Evolutionary conservation across 2,888 invertebrate genomes (phyloP), one percentile per base, ranked within the genome.

Genomic region (Drosophila mimica): DNA sequence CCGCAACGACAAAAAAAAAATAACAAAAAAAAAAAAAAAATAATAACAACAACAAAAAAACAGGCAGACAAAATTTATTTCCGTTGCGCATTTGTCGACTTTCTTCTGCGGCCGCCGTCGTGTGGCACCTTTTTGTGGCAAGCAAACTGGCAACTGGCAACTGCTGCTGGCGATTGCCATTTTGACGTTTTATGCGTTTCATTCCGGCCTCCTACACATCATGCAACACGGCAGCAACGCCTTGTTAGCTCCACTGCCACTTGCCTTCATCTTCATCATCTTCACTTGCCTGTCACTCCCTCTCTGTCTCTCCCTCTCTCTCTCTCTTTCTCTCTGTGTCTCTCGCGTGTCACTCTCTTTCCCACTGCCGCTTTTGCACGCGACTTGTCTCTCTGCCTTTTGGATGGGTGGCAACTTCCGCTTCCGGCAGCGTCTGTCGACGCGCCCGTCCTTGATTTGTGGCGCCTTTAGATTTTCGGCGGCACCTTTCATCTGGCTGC

Each of bases 141-240:
- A 38, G 51, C 49, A 60, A 52, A 59, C 52, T 65, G 72, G 68
- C 84, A 76, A 78, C 71, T 66, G 72, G 74, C 86, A 70, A 81
- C 79, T 62, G 62, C 66, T 65, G 74, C 76, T 90, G 89, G 90
- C 69, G 87, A 89, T 75, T 82, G 74, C 72, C 88, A 78, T 84
- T 82, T 79, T 89, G 89, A 74, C 88, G 76, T 82, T 87, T 87
- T 81, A 90, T 90, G 83, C 90, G 88, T 75, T 62, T 62, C 57
- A 43, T 34, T 33, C 43, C 46, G 48, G 17, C 25, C 33, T 49
- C 33, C 43, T 25, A 43, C 62, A 54, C 25, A 34, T 30, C 58
- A 59, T 72, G 64, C 74, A 61, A 65, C 56, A 65, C 56, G 38
- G 40, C 28, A 36, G 52, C 59, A 28, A 11, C 54, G 89, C 82